Conservation (phyloP, 2,113 vertebrate genomes). For the Orientallactaga bullata region DNA sequence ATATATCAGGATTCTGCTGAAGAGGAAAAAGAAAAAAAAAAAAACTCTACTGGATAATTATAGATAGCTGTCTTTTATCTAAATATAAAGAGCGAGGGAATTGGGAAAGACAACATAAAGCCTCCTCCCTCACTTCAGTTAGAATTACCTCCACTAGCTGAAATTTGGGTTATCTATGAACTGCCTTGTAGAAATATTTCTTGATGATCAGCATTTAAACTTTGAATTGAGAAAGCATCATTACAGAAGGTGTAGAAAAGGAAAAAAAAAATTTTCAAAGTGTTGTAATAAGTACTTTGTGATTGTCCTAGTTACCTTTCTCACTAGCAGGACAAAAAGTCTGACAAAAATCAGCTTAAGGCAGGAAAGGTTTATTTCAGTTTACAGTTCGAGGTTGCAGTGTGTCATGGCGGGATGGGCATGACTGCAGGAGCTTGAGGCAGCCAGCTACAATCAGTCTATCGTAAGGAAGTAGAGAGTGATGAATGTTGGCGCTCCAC, state of each 20-base stretch:
- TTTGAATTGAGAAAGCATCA: not conserved
- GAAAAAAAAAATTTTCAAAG: not conserved
- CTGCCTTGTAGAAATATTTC: not conserved
- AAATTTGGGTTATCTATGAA: not conserved
- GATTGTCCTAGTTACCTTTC: not conserved
- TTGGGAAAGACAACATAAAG: not conserved
- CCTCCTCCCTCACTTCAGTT: slow-evolving; percentile 3
- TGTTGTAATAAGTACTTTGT: not conserved
- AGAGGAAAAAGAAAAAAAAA: not conserved
- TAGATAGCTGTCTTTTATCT: slow-evolving; percentile 47
- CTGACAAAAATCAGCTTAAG: no score
- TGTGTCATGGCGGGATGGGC: no score
- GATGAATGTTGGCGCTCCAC: no score
- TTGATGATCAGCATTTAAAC: not conserved
- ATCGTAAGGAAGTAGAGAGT: not conserved
- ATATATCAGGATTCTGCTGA: slow-evolving; percentile 41
- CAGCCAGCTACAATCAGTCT: no score
- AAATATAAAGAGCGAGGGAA: not conserved
- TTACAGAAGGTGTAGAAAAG: not conserved
- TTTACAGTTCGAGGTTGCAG: no score
- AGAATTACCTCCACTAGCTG: not conserved
- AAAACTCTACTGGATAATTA: not conserved
- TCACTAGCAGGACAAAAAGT: not conserved
- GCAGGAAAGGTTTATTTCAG: no score
- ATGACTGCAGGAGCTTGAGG: no score